Conservation (phyloP, 2,888 invertebrate species). For the Augochlorella aurata region DNA sequence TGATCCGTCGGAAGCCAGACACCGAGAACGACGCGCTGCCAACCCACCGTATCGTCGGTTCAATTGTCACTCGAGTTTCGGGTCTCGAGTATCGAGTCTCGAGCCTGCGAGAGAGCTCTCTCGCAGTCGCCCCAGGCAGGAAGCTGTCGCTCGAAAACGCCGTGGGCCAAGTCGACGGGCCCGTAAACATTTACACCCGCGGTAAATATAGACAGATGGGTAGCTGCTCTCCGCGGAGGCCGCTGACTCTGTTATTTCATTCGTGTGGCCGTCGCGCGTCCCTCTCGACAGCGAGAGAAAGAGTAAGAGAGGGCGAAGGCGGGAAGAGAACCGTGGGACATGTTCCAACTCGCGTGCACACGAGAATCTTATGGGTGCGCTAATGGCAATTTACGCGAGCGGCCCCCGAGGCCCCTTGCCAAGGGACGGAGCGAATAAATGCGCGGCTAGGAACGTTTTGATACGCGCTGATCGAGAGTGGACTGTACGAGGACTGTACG, state of each 20-base stretch:
- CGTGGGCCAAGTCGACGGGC: slow-evolving; percentile 56
- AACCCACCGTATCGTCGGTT: slow-evolving; percentile 55
- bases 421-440: slow-evolving; percentile 58
- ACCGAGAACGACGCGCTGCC: slow-evolving; percentile 13
- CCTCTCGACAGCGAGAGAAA: slow-evolving; percentile 27
- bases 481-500: too few species aligned
- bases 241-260: slow-evolving; percentile 53
- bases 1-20: background rate
- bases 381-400: slow-evolving; percentile 64
- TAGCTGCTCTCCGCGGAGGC: slow-evolving; percentile 51
- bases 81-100: too few species aligned
- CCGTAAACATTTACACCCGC: slow-evolving; percentile 63
- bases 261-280: slow-evolving; percentile 23
- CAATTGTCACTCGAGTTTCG: slow-evolving; percentile 53
- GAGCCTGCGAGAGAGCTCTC: slow-evolving; percentile 62
- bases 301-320: background rate
- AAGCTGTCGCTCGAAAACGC: slow-evolving; percentile 68
- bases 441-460: slow-evolving; percentile 61
- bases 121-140: slow-evolving; percentile 57
- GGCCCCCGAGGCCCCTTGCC: slow-evolving; percentile 56
- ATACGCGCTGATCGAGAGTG: slow-evolving; percentile 59
- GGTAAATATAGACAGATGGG: slow-evolving; percentile 47
- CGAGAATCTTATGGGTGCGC: slow-evolving; percentile 38
- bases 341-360: slow-evolving; percentile 34
- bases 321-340: slow-evolving; percentile 65